Conservation (phyloP, 2,888 invertebrate genomes). For the Xylota segnis region DNA sequence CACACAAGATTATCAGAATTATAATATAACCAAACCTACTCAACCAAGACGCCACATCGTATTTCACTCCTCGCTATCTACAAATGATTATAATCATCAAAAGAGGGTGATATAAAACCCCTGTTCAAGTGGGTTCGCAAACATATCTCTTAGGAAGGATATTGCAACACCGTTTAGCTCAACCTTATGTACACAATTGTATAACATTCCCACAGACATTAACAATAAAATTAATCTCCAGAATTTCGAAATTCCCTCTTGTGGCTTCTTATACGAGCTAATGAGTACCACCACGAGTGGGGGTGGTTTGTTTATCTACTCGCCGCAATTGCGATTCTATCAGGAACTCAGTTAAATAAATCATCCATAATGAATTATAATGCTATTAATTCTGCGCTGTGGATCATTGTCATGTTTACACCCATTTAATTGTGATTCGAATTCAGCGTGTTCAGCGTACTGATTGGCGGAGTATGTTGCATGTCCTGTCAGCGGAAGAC, state of each 20-base stretch:
- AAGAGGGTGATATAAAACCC: constrained; percentile 44
- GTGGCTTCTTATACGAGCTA: constrained; percentile 53
- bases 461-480: constrained; percentile 22
- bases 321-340: constrained; percentile 40
- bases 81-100: constrained; percentile 46
- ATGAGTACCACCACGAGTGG: constrained; percentile 17
- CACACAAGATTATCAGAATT: constrained; percentile 46
- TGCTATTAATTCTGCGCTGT: constrained; percentile 39
- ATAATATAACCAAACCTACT: constrained; percentile 47
- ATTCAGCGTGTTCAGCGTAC: background rate
- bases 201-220: constrained; percentile 71
- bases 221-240: constrained; percentile 69
- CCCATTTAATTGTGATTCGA: constrained; percentile 50
- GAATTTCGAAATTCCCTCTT: constrained; percentile 50
- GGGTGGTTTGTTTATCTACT: constrained; percentile 42
- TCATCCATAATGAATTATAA: constrained; percentile 60
- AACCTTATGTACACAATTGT: constrained; percentile 65
- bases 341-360: constrained; percentile 45
- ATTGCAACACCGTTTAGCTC: constrained; percentile 19
- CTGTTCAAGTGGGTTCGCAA: constrained; percentile 36
- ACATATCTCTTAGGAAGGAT: constrained; percentile 34
- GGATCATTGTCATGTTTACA: constrained; percentile 61
- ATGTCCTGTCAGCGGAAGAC: constrained; percentile 26
- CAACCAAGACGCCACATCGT: constrained; percentile 42
- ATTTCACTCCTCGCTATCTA: constrained; percentile 34